These are phyloP conservation scores for Clarias platycephalus DNA, from an alignment of 2,797 vertebrate genomes.

Conservation along the genomic window DNA sequence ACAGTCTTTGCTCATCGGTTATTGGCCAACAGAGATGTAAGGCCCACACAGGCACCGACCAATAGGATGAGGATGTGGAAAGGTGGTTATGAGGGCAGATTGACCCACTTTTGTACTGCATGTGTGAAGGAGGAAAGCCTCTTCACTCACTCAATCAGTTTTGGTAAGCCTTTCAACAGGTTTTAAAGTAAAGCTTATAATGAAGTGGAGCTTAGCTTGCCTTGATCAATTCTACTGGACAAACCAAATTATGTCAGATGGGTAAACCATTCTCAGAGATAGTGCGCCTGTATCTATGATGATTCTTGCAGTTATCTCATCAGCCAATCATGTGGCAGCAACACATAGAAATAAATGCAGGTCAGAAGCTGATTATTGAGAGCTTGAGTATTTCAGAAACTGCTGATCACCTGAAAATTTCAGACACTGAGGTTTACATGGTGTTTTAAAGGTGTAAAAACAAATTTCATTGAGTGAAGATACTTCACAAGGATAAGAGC, in stretches of 20 bases:
- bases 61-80: slow-evolving; percentile 55
- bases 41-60: slow-evolving; percentile 36
- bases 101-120: slow-evolving; percentile 54
- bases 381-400: background rate
- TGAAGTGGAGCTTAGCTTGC: background rate
- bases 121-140: slow-evolving; percentile 43
- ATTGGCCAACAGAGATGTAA: slow-evolving; percentile 53
- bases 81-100: slow-evolving; percentile 53
- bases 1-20: slow-evolving; percentile 18
- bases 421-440: background rate
- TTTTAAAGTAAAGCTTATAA: background rate
- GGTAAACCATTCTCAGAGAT: background rate
- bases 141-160: slow-evolving; percentile 17
- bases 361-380: background rate
- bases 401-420: background rate
- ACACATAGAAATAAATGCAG: background rate
- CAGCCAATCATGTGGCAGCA: background rate
- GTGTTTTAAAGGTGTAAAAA: background rate
- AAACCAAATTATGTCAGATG: background rate
- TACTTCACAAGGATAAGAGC: no score
- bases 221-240: background rate
- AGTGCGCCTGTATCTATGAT: background rate
- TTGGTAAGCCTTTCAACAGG: slow-evolving; percentile 18
- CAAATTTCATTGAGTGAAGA: background rate
- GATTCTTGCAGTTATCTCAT: background rate